Evolutionary conservation across 2,113 vertebrate genomes (phyloP).

Genomic region (Anthoscopus minutus): DNA sequence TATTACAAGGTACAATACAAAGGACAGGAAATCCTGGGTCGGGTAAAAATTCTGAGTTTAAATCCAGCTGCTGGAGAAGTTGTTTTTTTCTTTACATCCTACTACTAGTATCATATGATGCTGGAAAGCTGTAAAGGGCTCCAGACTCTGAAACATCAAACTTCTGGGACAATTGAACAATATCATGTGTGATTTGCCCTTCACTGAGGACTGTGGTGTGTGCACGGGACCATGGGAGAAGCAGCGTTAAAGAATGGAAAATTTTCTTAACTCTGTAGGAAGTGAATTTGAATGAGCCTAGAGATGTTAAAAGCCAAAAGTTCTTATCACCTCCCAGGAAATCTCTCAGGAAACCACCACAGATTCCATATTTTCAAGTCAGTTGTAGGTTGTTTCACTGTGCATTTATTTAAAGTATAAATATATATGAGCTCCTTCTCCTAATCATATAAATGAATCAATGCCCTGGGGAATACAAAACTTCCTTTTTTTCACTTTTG

Average conservation of each 20-base stretch:
- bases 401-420: not conserved
- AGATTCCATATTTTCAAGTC: not conserved
- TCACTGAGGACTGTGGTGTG: rapidly evolving
- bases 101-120: not conserved
- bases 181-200: no score
- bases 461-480: not conserved
- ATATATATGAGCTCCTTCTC: not conserved
- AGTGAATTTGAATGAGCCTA: no score
- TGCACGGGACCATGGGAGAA: rapidly evolving
- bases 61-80: not conserved
- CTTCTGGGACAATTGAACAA: not conserved
- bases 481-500: not conserved
- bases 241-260: not conserved
- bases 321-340: not conserved
- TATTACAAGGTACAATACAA: not conserved
- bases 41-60: not conserved
- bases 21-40: not conserved
- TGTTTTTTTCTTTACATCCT: not conserved
- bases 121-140: not conserved
- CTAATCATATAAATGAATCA: not conserved
- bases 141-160: not conserved
- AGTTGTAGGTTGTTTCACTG: not conserved
- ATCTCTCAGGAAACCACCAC: not conserved
- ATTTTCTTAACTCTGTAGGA: not conserved
- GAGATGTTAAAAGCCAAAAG: not conserved